These are phyloP conservation scores for Ariolimax columbianus DNA, from an alignment of 2,888 invertebrate species.

Conservation along the genomic window DNA sequence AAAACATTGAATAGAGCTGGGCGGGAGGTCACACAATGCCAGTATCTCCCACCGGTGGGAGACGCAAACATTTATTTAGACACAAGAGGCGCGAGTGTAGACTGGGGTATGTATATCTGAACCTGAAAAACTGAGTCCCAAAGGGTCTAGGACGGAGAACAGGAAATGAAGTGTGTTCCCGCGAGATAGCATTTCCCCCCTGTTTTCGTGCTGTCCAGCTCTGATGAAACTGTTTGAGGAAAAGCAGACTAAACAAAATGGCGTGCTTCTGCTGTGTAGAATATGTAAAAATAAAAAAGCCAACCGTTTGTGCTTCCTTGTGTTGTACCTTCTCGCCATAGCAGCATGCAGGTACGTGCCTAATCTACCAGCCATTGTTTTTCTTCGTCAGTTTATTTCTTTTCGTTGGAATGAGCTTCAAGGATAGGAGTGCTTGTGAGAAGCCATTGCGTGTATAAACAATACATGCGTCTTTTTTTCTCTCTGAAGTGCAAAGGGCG, in stretches of 20 bases:
- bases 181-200: background rate
- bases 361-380: background rate
- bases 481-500: background rate
- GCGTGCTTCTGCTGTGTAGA: background rate
- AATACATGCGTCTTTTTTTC: background rate
- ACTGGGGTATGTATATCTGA: conserved; percentile 3
- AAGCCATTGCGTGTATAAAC: background rate
- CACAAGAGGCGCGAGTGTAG: conserved; percentile 15
- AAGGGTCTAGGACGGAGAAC: conserved; percentile 10
- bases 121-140: conserved; percentile 1
- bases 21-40: conserved; percentile 14
- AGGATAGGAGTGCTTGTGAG: too few relatives aligned
- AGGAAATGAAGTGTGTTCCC: conserved; percentile 43
- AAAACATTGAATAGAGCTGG: background rate
- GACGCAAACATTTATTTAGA: conserved; percentile 41
- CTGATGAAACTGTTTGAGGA: conserved; percentile 21
- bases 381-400: background rate
- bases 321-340: background rate
- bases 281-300: background rate
- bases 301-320: background rate
- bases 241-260: conserved; percentile 10
- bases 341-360: background rate
- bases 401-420: too few relatives aligned
- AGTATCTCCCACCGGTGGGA: conserved; percentile 22
- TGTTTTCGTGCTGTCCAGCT: background rate